Evolutionary conservation across 2,888 invertebrate genomes (phyloP).

Genomic region (Conchocele bisecta): DNA sequence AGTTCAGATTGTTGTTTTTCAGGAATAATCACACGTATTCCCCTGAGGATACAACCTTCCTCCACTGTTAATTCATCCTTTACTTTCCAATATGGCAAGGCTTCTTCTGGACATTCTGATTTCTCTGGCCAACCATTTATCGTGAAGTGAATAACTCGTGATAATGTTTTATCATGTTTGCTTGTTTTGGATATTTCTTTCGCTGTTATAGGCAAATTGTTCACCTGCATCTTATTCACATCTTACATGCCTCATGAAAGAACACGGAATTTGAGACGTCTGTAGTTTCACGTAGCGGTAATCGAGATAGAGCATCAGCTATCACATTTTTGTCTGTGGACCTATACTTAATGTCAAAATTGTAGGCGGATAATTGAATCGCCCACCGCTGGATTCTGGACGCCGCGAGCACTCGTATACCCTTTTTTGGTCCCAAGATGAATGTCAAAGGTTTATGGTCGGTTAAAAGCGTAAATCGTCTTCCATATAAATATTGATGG

Average conservation of each 20-base stretch:
- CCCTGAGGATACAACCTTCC: constrained; percentile 20
- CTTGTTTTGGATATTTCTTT: neutral
- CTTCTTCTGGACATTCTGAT: too few relatives aligned
- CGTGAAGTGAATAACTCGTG: constrained; percentile 1
- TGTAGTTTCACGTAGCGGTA: constrained; percentile 12
- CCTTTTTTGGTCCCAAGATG: constrained; percentile 45
- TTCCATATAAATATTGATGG: constrained; percentile 47
- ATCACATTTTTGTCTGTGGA: constrained; percentile 59
- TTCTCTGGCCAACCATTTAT: constrained; percentile 5
- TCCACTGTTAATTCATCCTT: constrained; percentile 11
- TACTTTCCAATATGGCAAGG: too few relatives aligned
- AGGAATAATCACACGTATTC: too few relatives aligned
- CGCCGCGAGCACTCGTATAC: constrained; percentile 72
- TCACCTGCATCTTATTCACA: neutral
- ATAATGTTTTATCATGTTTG: constrained; percentile 6
- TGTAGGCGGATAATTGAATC: constrained; percentile 28
- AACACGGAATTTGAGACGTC: neutral
- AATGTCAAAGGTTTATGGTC: constrained; percentile 45
- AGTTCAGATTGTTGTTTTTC: neutral
- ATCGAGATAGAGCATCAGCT: constrained; percentile 73
- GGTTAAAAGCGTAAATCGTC: constrained; percentile 17
- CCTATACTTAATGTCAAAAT: constrained; percentile 40
- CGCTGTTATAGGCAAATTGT: neutral
- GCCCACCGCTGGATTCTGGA: constrained; percentile 78
- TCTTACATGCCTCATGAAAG: constrained; percentile 11